Evolutionary conservation across 2,888 invertebrate species (phyloP).

Genomic region (Punctoribates punctum): DNA sequence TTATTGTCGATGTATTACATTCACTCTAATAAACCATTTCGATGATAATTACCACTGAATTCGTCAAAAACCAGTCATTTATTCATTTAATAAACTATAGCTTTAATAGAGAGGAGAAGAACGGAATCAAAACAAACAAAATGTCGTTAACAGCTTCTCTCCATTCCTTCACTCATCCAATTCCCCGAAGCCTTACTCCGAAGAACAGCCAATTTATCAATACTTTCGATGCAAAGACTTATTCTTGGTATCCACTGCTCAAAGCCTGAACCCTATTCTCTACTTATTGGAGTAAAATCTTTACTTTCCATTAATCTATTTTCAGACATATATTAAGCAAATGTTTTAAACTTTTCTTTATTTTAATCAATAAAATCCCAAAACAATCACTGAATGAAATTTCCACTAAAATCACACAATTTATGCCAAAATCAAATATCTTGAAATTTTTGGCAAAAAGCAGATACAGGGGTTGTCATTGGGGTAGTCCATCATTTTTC

Average conservation of each 20-base stretch:
- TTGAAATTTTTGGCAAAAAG: too few relatives aligned
- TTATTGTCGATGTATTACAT: slow-evolving; percentile 2
- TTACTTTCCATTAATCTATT: slow-evolving; percentile 31
- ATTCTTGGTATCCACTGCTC: not conserved
- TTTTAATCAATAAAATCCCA: not conserved
- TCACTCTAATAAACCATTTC: slow-evolving; percentile 12
- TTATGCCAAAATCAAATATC: too few relatives aligned
- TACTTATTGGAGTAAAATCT: not conserved
- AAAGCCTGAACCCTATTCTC: not conserved
- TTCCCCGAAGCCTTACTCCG: not conserved
- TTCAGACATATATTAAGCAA: slow-evolving; percentile 10
- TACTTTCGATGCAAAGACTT: slow-evolving; percentile 20
- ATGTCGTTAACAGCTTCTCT: slow-evolving; percentile 38
- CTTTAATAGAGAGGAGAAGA: not conserved
- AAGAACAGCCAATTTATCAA: slow-evolving; percentile 38
- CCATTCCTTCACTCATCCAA: slow-evolving; percentile 34
- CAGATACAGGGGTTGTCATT: too few relatives aligned
- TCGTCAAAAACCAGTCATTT: slow-evolving; percentile 29
- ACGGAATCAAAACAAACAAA: slow-evolving; percentile 16
- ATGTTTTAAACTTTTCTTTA: not conserved
- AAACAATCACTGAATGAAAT: too few relatives aligned
- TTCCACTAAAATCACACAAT: too few relatives aligned
- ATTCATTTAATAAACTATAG: slow-evolving; percentile 24
- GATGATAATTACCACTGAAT: slow-evolving; percentile 16
- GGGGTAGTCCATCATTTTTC: too few relatives aligned